Evolutionary conservation across 2,113 vertebrate species (phyloP).

Genomic region (Antennarius striatus): DNA sequence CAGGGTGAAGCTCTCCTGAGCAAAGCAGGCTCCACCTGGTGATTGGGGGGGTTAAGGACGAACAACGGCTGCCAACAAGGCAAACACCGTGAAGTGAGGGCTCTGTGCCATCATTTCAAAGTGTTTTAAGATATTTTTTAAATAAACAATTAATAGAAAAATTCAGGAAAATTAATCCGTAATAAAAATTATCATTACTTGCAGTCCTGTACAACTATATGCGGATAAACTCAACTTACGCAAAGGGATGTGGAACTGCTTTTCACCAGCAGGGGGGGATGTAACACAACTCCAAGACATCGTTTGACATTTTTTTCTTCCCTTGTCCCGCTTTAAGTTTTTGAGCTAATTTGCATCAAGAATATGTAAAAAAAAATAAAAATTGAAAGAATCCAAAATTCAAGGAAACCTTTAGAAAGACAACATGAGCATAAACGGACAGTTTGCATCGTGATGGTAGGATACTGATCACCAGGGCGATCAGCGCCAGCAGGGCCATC

Average conservation of each 20-base stretch:
- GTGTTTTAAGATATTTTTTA: too few species aligned
- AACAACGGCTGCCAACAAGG: neutral
- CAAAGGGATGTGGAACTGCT: neutral
- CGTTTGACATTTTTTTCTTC: too few species aligned
- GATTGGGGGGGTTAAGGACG: constrained; percentile 77
- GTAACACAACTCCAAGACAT: neutral
- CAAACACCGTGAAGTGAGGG: too few species aligned
- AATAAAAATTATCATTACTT: too few species aligned
- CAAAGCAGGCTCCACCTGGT: constrained; percentile 86
- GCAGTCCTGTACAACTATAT: too few species aligned
- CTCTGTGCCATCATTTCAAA: too few species aligned
- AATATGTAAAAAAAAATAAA: too few species aligned
- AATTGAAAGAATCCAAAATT: neutral
- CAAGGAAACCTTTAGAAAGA: neutral
- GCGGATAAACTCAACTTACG: neutral
- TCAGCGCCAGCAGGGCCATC: constrained; percentile 81
- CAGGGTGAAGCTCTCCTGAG: constrained; percentile 85
- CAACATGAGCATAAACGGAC: neutral
- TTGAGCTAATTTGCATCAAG: too few species aligned
- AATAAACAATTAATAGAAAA: too few species aligned
- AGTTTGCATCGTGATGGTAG: constrained; percentile 49
- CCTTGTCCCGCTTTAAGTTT: too few species aligned
- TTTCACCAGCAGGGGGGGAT: constrained; percentile 47
- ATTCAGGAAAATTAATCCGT: too few species aligned
- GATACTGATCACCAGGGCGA: constrained; percentile 89